phyloP scores from a whole-genome alignment of 1,140 invertebrate genomes.

The Polyergus mexicanus region DNA sequence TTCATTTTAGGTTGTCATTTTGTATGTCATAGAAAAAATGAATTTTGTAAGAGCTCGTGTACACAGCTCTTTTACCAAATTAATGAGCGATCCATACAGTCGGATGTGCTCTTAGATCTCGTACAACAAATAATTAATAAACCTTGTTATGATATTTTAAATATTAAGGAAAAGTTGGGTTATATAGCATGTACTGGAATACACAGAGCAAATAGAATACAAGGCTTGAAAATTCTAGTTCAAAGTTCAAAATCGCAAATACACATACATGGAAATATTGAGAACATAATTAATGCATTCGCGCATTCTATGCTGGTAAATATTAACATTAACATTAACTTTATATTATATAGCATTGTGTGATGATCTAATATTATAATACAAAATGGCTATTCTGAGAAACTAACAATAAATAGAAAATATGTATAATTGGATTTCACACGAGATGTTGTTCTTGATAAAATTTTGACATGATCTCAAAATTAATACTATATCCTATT shows the following conservation, averaged over 20 bases:
- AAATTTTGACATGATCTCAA: too few species aligned
- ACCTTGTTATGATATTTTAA: constrained; percentile 95
- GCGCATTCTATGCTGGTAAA: too few species aligned
- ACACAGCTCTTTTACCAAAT: constrained; percentile 96
- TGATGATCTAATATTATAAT: too few species aligned
- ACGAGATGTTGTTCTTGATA: too few species aligned
- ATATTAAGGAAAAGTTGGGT: constrained; percentile 95
- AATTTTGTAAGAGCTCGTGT: constrained; percentile 95
- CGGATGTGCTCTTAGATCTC: constrained; percentile 95
- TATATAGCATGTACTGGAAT: constrained; percentile 96
- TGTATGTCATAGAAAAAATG: constrained; percentile 91
- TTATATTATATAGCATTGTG: too few species aligned
- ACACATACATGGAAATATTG: too few species aligned
- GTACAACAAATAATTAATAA: constrained; percentile 95
- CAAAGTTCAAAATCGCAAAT: constrained; percentile 88
- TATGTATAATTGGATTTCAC: too few species aligned
- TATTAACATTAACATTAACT: too few species aligned
- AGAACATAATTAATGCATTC: too few species aligned
- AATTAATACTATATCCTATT: too few species aligned
- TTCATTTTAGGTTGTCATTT: constrained; percentile 90
- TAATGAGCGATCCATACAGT: constrained; percentile 91
- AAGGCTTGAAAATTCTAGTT: constrained; percentile 95
- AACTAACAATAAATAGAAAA: too few species aligned
- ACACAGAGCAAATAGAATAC: constrained; percentile 92
- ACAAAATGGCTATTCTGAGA: too few species aligned